These are phyloP conservation scores for Apoderus coryli DNA, from an alignment of 2,888 invertebrate species.

Conservation along the genomic window DNA sequence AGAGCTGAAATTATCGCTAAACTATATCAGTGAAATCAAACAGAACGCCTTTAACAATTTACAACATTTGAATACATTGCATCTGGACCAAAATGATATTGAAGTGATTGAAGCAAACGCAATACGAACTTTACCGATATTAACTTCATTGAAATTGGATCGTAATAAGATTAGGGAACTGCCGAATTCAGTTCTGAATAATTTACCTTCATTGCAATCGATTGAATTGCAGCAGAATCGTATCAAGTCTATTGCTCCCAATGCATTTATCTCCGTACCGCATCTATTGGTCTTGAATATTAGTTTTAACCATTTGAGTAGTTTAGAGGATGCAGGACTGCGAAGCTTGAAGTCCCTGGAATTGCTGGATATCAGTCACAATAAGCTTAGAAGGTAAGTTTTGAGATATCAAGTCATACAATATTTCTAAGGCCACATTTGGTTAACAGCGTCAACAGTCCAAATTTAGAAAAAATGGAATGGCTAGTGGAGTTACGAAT, in stretches of 20 bases:
- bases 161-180: constrained; percentile 60
- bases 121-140: constrained; percentile 51
- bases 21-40: constrained; percentile 54
- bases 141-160: constrained; percentile 44
- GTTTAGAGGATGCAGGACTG: constrained; percentile 61
- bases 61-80: constrained; percentile 53
- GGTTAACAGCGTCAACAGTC: constrained; percentile 46
- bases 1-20: constrained; percentile 59
- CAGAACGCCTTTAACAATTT: constrained; percentile 59
- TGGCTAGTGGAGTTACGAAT: constrained; percentile 78
- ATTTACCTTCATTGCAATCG: constrained; percentile 56
- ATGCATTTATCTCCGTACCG: constrained; percentile 65
- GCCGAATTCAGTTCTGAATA: constrained; percentile 60
- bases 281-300: constrained; percentile 69
- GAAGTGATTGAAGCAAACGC: constrained; percentile 58
- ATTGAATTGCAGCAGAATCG: constrained; percentile 71
- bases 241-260: constrained; percentile 52
- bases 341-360: constrained; percentile 62
- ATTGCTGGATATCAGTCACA: constrained; percentile 72
- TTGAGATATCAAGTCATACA: no score
- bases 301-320: constrained; percentile 64
- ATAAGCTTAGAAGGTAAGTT: no score
- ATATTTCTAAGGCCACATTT: no score
- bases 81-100: constrained; percentile 71
- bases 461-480: constrained; percentile 61